A percentile compares a stretch with the other conserved stretches of the same genome.
These are phyloP conservation scores for Spheniscus humboldti DNA, from an alignment of 2,797 vertebrate species.

Conservation along the genomic window DNA sequence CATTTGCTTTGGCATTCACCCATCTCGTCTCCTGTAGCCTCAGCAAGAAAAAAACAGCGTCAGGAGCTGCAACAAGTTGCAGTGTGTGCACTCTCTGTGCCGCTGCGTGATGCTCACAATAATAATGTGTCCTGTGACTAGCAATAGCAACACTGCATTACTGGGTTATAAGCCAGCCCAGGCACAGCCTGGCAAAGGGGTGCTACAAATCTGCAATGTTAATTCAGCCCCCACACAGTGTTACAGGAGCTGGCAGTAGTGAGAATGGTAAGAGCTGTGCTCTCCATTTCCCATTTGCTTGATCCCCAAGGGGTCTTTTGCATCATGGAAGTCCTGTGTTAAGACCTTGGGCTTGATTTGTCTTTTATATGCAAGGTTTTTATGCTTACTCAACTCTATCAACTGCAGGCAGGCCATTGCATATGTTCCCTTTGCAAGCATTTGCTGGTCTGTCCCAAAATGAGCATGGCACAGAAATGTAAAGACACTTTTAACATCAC, in stretches of 20 bases:
- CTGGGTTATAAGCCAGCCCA: not conserved
- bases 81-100: accelerated
- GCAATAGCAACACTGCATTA: no score
- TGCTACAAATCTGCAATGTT: not conserved
- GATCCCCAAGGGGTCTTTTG: not conserved
- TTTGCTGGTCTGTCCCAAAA: not conserved
- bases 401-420: not conserved
- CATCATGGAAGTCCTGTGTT: not conserved
- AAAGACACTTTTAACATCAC: not conserved
- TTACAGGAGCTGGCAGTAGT: not conserved
- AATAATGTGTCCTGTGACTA: no score
- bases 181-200: not conserved
- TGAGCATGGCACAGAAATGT: not conserved
- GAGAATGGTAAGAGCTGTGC: not conserved
- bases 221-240: not conserved
- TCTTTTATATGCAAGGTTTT: not conserved
- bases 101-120: not conserved
- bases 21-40: not conserved
- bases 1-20: not conserved
- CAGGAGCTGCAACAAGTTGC: not conserved
- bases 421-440: not conserved
- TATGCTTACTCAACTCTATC: not conserved
- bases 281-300: not conserved
- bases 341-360: not conserved
- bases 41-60: no score